These are phyloP conservation scores for Saccopteryx bilineata DNA, from an alignment of 2,113 vertebrate genomes.

Conservation along the genomic window DNA sequence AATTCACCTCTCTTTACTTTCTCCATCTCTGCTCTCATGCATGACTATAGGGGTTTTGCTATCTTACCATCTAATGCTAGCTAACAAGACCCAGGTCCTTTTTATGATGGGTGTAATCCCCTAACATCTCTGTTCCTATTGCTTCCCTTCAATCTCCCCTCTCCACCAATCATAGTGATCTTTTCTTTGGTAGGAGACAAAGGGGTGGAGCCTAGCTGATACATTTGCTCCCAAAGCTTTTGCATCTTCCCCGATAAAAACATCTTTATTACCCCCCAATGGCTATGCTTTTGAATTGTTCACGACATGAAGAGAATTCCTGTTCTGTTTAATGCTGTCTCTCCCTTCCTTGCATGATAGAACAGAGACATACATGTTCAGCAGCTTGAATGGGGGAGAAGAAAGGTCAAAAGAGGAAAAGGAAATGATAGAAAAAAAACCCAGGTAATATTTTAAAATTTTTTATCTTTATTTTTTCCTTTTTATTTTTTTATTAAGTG, in stretches of 20 bases:
- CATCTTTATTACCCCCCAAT: not conserved
- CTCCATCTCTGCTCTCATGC: not conserved
- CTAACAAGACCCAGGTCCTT: not conserved
- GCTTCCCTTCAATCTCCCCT: not conserved
- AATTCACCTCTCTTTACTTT: not conserved
- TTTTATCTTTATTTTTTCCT: too few species aligned
- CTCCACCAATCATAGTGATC: not conserved
- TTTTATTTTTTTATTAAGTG: too few species aligned
- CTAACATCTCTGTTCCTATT: not conserved
- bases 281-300: not conserved
- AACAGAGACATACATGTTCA: not conserved
- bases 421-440: slow-evolving; percentile 28
- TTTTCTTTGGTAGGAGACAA: not conserved
- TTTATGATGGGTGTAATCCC: not conserved
- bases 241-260: not conserved
- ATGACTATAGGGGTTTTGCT: not conserved
- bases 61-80: not conserved
- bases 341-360: not conserved
- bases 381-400: not conserved
- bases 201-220: not conserved
- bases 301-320: not conserved
- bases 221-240: not conserved
- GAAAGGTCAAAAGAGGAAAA: not conserved
- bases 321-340: not conserved
- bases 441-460: not conserved